Evolutionary conservation across 2,888 invertebrate genomes (phyloP), one percentile per base, ranked within the genome.

Genomic region (Drosophila quinaria): DNA sequence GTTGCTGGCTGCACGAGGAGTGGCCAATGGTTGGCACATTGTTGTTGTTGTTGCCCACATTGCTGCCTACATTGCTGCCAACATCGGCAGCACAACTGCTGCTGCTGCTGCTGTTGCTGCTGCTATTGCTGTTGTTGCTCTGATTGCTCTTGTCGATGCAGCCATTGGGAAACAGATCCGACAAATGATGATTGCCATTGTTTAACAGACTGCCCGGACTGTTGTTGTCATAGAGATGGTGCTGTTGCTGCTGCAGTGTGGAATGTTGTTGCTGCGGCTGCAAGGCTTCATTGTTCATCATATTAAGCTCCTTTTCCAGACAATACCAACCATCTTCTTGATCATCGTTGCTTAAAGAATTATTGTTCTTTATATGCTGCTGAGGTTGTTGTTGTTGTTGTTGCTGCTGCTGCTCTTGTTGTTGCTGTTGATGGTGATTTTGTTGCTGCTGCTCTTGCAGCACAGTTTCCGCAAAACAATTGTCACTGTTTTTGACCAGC

Each of bases 311-410:
- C 59, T 95, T 94, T 81, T 95, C 95, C 63, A 95, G 94, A 75
- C 95, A 95, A 42, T 95, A 93, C 95, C 95, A 95, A 87, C 95
- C 95, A 88, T 95, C 95, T 80, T 95, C 95, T 80, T 95, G 95
- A 86, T 79, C 76, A 8, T 88, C 80, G 17, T 68, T 54, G 1
- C 59, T 49, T 10, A 73, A 39, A 3, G 76, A 60, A 55, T 72
- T 81, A 13, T 58, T 81, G 13, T 58, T 69, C 39, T 85, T 80
- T 19, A 69, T 65, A 61, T 71, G 75, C 29, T 74, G 74, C 41
- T 70, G 72, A n/a, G 55, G 66, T 11, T 60, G 67, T 17, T 58
- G 60, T 17, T 63, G 75, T 11, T 62, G 71, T 11, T n/a, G n/a
- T n/a, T n/a, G n/a, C n/a, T n/a, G n/a, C n/a, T n/a, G 22, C 22